Base-by-base conservation (phyloP, 2,888 invertebrate genomes). In the Emmelina monodactyla region DNA sequence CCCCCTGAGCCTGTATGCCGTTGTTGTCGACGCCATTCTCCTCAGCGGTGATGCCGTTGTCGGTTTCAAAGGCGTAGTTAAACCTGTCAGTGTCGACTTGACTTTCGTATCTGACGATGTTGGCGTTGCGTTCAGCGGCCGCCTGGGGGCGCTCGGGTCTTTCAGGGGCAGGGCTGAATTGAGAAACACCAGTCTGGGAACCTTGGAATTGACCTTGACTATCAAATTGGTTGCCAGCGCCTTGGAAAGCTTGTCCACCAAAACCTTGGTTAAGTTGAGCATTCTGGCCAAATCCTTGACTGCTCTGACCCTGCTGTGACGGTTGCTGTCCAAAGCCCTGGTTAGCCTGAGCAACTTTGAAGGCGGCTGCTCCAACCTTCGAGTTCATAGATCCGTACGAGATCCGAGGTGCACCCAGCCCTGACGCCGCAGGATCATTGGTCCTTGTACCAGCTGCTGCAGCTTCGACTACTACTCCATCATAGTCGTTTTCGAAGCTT, bases 401-500 rank as follows among this genome's bases (percentile, higher is more conserved):
- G 2, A 47, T 42, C 43, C 76, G 62, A 1, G 70, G 53, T 3
- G 47, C 66, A 32, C 79, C 78, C 4, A 79, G 54, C 7, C 70
- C 75, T 2, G 62, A 57, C 22, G 59, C 62, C 14, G 39, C 52
- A 7, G 55, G 51, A 11, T 58, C 49, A 13, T 64, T 58, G 0
- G 65, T 50, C 42, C 76, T 63, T 2, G 62, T 71, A 0, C 72
- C 75, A 30, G 72, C 57, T 2, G 59, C 49, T 1, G 57, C 67
- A 16, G 75, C 78, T 19, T 79, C 78, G 2, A 79, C 73, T 0
- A 78, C 70, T 0, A 79, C 68, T n/a, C 76, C 79, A 50, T 69
- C 58, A 37, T 54, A 64, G 0, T 70, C 66, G 40, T 78, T 78
- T 0, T 55, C 55, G 41, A 59, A 70, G 35, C 73, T 59, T n/a